Evolutionary conservation across 2,113 vertebrate genomes (phyloP), one percentile per base, ranked within the genome.

Genomic region (Tapirus terrestris): DNA sequence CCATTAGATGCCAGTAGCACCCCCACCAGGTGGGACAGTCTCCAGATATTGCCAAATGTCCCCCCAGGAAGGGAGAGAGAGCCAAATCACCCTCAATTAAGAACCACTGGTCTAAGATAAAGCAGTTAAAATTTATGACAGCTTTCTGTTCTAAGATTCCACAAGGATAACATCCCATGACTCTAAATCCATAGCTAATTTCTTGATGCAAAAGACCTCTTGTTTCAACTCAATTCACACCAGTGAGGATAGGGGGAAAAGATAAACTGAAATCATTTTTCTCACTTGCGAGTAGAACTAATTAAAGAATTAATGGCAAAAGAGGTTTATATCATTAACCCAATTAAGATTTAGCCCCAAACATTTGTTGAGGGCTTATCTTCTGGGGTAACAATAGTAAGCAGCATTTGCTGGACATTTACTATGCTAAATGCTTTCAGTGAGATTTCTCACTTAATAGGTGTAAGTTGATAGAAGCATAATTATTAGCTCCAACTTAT

Each of bases 81-180:
- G 29, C 36, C 68, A 67, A 77, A 60, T 53, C 2, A 5, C 16
- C 18, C 12, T 94, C 33, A 31, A 13, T 1, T 63, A 65, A 93
- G 72, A 82, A 48, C 56, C 33, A 89, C 18, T 72, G 16, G 6
- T 79, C 51, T 94, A 75, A 95, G 92, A 31, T 67, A 84, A 89
- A 95, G 58, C 2, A 27, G 77, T 67, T 70, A 48, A 72, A 80
- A 63, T 68, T 63, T 82, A 58, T 18, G 5, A 53, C 27, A 80
- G 20, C 4, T 96, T 89, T 91, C 65, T 58, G 20, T 84, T 93
- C 58, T 92, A 76, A 93, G 65, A 80, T 39, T 92, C 65, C 65
- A 6, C 6, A 17, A 63, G 23, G 48, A 58, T 8, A 80, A 7
- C 14, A 58, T 73, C 48, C 36, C 23, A 0, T 51, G 21, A 73